These are phyloP conservation scores for Lepidurus couesii DNA, from an alignment of 1,140 invertebrate genomes.

Conservation along the genomic window DNA sequence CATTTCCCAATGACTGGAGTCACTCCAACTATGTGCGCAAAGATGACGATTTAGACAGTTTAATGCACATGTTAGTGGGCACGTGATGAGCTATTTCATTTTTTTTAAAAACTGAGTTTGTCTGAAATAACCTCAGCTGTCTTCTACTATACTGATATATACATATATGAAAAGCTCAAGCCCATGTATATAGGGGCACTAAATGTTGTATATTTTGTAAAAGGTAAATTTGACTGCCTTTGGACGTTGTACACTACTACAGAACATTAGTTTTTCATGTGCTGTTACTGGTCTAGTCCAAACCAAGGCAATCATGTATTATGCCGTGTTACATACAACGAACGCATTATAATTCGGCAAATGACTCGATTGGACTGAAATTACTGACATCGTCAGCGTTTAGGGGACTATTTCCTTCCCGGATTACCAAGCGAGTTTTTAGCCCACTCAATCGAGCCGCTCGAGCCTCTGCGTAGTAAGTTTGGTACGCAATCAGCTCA, in stretches of 20 bases:
- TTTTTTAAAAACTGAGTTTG: conserved; percentile 9
- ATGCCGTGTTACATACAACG: conserved; percentile 23
- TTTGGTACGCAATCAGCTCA: conserved; percentile 36
- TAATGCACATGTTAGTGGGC: conserved; percentile 40
- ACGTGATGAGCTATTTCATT: conserved; percentile 33
- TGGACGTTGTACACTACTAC: conserved; percentile 21
- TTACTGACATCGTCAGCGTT: conserved; percentile 53
- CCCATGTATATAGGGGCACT: not conserved
- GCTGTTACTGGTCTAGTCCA: conserved; percentile 18
- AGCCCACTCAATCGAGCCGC: conserved; percentile 71
- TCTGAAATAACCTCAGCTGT: conserved; percentile 24
- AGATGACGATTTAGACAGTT: conserved; percentile 38
- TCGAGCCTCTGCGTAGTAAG: conserved; percentile 58
- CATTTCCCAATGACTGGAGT: conserved; percentile 41
- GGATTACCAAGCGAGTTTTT: conserved; percentile 57
- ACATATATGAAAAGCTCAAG: conserved; percentile 16
- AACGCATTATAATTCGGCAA: conserved; percentile 22
- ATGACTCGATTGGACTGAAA: conserved; percentile 45
- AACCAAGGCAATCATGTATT: conserved; percentile 19
- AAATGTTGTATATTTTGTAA: conserved; percentile 22
- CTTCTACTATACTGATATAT: not conserved
- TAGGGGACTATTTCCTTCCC: conserved; percentile 68
- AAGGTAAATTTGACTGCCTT: conserved; percentile 22
- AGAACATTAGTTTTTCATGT: conserved; percentile 18
- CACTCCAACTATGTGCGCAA: conserved; percentile 28